phyloP scores from a whole-genome alignment of 2,888 invertebrate genomes.

The Smittia aterrima region DNA sequence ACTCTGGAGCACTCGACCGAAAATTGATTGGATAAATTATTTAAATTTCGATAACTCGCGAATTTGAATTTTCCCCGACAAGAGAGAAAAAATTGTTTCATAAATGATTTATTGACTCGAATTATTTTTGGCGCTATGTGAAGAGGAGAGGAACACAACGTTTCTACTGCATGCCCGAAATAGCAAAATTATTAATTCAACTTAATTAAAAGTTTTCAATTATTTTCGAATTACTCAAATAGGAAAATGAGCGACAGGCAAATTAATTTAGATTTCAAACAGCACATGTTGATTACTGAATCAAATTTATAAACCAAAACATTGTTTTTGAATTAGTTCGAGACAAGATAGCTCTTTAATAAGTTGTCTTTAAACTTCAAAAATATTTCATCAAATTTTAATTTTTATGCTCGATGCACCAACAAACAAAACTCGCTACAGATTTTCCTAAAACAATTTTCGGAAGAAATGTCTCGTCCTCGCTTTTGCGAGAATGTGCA shows the following conservation, averaged over 20 bases:
- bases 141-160: background rate
- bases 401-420: background rate
- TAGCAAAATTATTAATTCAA: background rate
- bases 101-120: slow-evolving; percentile 3
- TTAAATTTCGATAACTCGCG: slow-evolving; percentile 22
- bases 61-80: background rate
- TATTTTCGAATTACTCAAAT: too few relatives aligned
- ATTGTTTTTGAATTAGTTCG: too few relatives aligned
- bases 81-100: background rate
- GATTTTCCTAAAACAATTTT: background rate
- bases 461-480: background rate
- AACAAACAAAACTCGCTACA: background rate
- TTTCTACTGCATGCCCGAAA: too few relatives aligned
- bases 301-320: too few relatives aligned
- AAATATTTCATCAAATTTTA: too few relatives aligned
- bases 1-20: background rate
- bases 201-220: background rate
- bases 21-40: slow-evolving; percentile 40
- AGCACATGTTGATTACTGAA: too few relatives aligned
- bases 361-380: too few relatives aligned
- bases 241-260: too few relatives aligned
- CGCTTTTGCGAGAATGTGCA: background rate
- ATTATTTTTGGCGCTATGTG: background rate
- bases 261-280: too few relatives aligned
- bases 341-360: too few relatives aligned